These are phyloP conservation scores for Misgurnus mizolepis DNA, from an alignment of 2,113 vertebrate genomes.

Conservation along the genomic window DNA sequence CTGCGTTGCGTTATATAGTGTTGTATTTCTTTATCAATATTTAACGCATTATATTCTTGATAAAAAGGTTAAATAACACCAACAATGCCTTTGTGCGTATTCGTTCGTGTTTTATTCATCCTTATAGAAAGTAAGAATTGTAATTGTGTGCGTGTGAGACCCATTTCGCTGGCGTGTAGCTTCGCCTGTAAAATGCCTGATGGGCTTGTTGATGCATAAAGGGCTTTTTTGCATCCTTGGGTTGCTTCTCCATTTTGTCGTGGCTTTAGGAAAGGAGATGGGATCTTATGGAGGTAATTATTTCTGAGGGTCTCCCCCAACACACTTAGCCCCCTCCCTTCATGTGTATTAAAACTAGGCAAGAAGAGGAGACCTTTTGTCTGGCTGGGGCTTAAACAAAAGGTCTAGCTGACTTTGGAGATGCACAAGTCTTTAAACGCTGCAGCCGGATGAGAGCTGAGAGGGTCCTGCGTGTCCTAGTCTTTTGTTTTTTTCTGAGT, in stretches of 20 bases:
- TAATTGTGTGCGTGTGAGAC: slow-evolving; percentile 58
- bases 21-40: slow-evolving; percentile 21
- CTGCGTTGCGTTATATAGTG: slow-evolving; percentile 6
- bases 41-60: slow-evolving; percentile 1
- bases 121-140: slow-evolving; percentile 33
- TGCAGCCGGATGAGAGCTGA: slow-evolving; percentile 63
- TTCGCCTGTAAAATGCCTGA: slow-evolving; percentile 70
- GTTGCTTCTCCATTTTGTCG: slow-evolving; percentile 71
- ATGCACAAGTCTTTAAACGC: slow-evolving; percentile 75
- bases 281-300: slow-evolving; percentile 85
- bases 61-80: slow-evolving; percentile 29
- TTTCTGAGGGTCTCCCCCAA: slow-evolving; percentile 72
- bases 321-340: slow-evolving; percentile 63
- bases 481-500: slow-evolving; percentile 78
- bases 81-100: slow-evolving; percentile 40
- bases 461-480: slow-evolving; percentile 58
- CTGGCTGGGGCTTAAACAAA: slow-evolving; percentile 79
- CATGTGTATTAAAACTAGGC: slow-evolving; percentile 76
- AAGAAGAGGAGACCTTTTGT: slow-evolving; percentile 76
- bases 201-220: slow-evolving; percentile 77
- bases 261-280: slow-evolving; percentile 74
- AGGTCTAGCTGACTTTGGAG: slow-evolving; percentile 77
- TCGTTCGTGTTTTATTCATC: slow-evolving; percentile 9
- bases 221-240: slow-evolving; percentile 74
- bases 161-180: slow-evolving; percentile 70